Evolutionary conservation across 2,797 vertebrate species (phyloP).

Genomic region (Diglossa cyanea): DNA sequence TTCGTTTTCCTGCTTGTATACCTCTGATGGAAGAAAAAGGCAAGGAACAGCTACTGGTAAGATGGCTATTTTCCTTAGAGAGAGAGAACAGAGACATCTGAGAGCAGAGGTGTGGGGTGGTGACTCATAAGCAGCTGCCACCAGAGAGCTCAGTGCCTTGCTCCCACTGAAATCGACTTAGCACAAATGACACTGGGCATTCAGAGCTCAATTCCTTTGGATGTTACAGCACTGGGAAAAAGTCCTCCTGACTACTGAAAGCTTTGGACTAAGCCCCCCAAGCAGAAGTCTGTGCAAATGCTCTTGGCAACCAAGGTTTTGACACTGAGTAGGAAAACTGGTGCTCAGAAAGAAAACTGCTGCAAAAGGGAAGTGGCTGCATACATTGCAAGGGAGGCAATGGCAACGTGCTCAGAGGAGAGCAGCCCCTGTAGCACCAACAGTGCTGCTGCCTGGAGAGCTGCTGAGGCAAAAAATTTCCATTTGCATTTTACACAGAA

Average conservation of each 20-base stretch:
- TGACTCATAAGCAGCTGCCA: background rate
- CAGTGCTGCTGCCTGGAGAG: background rate
- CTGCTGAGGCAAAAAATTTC: background rate
- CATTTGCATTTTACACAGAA: background rate
- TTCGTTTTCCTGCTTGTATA: background rate
- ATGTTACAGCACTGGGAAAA: background rate
- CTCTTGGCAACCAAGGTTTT: background rate
- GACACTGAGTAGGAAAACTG: background rate
- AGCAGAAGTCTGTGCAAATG: background rate
- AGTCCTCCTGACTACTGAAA: background rate
- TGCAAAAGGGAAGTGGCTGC: background rate
- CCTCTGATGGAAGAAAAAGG: background rate
- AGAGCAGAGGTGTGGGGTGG: background rate
- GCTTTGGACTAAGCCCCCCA: background rate
- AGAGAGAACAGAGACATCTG: background rate
- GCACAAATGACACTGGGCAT: background rate
- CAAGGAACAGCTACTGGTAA: background rate
- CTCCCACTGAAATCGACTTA: background rate
- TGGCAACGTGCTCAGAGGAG: accelerated
- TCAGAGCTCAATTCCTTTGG: background rate
- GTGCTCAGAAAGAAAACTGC: background rate
- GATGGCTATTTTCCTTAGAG: background rate
- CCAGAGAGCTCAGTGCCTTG: background rate
- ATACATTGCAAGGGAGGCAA: accelerated
- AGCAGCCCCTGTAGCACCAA: background rate